Conservation (phyloP, 2,113 vertebrate genomes). For the Upupa epops region DNA sequence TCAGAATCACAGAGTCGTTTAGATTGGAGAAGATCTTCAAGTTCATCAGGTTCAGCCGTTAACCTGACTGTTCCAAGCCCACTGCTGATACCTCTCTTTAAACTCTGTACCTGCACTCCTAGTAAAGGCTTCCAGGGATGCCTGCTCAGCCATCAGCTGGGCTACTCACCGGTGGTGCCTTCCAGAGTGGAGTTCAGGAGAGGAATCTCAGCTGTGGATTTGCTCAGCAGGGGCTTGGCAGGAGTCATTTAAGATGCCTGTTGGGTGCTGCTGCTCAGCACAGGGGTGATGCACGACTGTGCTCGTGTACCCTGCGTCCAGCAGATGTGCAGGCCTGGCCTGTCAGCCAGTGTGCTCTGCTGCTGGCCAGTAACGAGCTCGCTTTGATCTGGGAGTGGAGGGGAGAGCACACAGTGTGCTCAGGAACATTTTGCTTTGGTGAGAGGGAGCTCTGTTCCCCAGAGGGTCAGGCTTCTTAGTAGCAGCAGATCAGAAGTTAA, state of each 20-base stretch:
- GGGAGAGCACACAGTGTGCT: accelerated
- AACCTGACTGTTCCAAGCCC: no score
- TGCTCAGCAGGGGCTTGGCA: neutral
- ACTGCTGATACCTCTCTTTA: no score
- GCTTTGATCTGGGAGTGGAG: neutral
- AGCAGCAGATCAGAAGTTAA: neutral
- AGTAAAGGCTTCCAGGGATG: no score
- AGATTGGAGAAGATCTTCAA: no score
- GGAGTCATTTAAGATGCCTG: neutral
- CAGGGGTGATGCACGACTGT: neutral
- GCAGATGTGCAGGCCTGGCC: neutral
- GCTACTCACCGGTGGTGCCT: neutral
- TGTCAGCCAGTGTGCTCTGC: neutral
- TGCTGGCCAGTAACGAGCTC: accelerated
- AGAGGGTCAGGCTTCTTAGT: neutral
- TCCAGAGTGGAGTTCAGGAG: neutral
- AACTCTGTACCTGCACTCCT: no score
- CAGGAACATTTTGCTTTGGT: neutral
- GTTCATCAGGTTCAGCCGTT: no score
- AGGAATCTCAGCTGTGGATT: neutral
- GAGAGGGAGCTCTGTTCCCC: neutral
- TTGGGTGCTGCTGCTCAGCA: accelerated
- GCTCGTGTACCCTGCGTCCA: neutral
- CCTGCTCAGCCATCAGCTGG: neutral
- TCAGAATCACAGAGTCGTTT: no score